Base-by-base conservation (phyloP, 2,888 invertebrate genomes). In the Tachina grossa region DNA sequence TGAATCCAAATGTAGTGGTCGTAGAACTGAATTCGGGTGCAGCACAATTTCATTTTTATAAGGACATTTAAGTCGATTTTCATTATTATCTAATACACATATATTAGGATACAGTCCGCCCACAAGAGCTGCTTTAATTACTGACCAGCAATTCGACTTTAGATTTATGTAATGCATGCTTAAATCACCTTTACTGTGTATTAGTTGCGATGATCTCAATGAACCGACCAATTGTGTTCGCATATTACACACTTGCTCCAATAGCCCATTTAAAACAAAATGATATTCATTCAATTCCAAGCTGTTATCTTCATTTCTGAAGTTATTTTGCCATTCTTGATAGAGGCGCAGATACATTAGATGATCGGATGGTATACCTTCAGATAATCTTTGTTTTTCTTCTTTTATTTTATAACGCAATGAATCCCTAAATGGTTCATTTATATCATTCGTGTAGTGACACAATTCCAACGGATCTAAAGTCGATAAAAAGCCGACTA, bases 41-140 rank as follows among this genome's bases (percentile, higher is more conserved):
- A 89, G 59, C 13, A 85, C 81, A 9, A 89, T 22, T 57, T 88
- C 75, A 1, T 68, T 79, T 31, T 81, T 68, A 51, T 94, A 95
- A 90, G 95, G 94, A 3, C 96, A 95, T 66, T 95, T 93, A 16
- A 97, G 90, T 4, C 94, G 94, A 39, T 93, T 92, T 41, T 94
- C 94, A 19, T 94, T 94, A 22, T 95, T 91, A 90, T 96, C 96
- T 1, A 96, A 95, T 22, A 95, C 94, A 74, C 97, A 96, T 69
- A 98, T 92, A 88, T 97, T 96, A 1, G 98, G 98, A 92, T 98
- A 98, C 83, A 97, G 93, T 0, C 98, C 98, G n/a, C 96, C 96
- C 51, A 95, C 95, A 41, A 98, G 93, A 0, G 97, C 97, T 0
- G 97, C 98, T 92, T 98, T 98, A 0, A 99, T 96, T 43, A 98